Percentiles rank a stretch among this genome's conserved stretches.
These are phyloP conservation scores for Mobula hypostoma DNA, from an alignment of 2,113 vertebrate genomes.

Conservation along the genomic window DNA sequence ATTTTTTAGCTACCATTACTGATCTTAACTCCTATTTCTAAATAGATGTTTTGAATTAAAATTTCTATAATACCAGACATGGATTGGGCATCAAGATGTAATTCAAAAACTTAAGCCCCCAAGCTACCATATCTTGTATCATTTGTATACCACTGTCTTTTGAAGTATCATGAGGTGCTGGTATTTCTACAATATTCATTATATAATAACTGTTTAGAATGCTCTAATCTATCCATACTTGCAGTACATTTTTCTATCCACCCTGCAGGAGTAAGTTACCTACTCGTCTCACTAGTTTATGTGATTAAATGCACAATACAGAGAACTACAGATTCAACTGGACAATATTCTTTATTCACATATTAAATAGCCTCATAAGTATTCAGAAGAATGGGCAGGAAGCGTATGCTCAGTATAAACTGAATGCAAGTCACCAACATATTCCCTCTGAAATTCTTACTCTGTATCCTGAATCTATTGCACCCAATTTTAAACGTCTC, in stretches of 20 bases:
- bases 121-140: no score
- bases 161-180: background rate
- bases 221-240: background rate
- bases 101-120: no score
- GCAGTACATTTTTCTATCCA: background rate
- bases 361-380: background rate
- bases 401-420: background rate
- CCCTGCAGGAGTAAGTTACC: background rate
- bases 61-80: no score
- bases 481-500: no score
- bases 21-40: no score
- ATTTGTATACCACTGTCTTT: background rate
- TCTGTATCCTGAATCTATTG: no score
- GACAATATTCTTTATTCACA: background rate
- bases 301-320: no score
- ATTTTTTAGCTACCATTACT: no score
- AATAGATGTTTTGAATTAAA: background rate
- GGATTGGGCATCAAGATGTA: no score
- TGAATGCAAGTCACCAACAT: no score
- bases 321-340: background rate
- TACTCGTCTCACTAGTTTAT: background rate
- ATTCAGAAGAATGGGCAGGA: background rate
- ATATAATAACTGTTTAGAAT: background rate
- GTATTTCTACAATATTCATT: background rate
- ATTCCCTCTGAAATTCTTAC: no score